Base-by-base conservation (phyloP, 2,113 vertebrate genomes). In the Glaucidium brasilianum region DNA sequence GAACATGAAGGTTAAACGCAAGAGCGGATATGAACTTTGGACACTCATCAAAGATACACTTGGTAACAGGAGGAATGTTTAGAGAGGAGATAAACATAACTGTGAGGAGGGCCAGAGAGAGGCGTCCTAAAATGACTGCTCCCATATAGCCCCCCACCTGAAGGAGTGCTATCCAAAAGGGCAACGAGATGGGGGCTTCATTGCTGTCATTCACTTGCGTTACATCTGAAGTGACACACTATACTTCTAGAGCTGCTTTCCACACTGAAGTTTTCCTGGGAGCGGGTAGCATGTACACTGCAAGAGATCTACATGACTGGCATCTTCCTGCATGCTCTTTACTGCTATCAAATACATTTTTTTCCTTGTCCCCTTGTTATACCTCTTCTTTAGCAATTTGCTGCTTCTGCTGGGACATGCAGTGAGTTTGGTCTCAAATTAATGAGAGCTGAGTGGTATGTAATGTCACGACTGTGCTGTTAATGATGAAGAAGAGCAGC, bases 21-120 rank as follows among this genome's bases (percentile, higher is more conserved):
- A 76, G 86, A 95, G 95, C 91, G 95, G 96, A 97, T 95, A 37
- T 88, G 95, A 82, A 91, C 94, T 69, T 81, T 95, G 94, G 92
- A 95, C n/a, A 1, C 62, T 92, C 97, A 96, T 96, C 97, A 96
- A 97, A 97, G 88, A 53, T 58, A 50, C 27, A 1, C 94, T 85
- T 30, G 77, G 63, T 91, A 93, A 91, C 69, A 60, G 49, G 53
- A 92, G 67, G 77, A 90, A 82, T 95, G 97, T 97, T 97, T 97
- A 88, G 94, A 95, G 75, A 95, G 91, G 27, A 95, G 74, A 96
- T 97, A 97, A 97, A 97, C 89, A 94, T 37, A 35, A 62, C 37
- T 41, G 49, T 4, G 3, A 82, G 78, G 71, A 92, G 79, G 84
- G 71, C 17, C 74, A 55, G 58, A 45, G 34, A 29, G n/a, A 11